Conservation (phyloP, 2,888 invertebrate species). For the Carterocephalus palaemon region DNA sequence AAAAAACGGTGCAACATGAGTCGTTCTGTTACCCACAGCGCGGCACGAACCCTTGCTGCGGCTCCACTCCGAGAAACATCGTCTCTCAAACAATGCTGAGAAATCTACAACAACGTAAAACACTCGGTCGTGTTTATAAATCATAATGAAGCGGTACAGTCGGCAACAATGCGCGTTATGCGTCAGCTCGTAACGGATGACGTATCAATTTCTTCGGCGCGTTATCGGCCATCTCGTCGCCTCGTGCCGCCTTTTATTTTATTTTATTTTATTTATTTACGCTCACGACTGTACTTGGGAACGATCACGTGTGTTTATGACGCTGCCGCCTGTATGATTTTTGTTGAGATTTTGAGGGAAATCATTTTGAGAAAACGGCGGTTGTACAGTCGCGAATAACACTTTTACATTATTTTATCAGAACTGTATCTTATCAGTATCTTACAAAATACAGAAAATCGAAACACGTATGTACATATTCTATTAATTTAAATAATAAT, state of each 20-base stretch:
- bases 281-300: constrained; percentile 28
- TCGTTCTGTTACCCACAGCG: too few species aligned
- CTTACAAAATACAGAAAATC: too few species aligned
- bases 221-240: constrained; percentile 29
- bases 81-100: not conserved
- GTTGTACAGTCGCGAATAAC: too few species aligned
- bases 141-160: constrained; percentile 37
- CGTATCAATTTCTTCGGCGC: constrained; percentile 45
- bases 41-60: too few species aligned
- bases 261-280: constrained; percentile 27
- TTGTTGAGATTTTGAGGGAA: constrained; percentile 6
- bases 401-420: too few species aligned
- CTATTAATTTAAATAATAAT: too few species aligned
- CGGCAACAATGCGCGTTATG: constrained; percentile 39
- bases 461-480: too few species aligned
- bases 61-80: too few species aligned
- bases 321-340: constrained; percentile 8
- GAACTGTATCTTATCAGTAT: too few species aligned
- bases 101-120: constrained; percentile 13
- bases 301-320: constrained; percentile 23
- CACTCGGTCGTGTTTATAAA: constrained; percentile 30
- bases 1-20: too few species aligned
- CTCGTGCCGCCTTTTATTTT: constrained; percentile 28
- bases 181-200: constrained; percentile 39
- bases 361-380: not conserved